Evolutionary conservation across 2,113 vertebrate genomes (phyloP).

Genomic region (Pseudorhombus dupliciocellatus): DNA sequence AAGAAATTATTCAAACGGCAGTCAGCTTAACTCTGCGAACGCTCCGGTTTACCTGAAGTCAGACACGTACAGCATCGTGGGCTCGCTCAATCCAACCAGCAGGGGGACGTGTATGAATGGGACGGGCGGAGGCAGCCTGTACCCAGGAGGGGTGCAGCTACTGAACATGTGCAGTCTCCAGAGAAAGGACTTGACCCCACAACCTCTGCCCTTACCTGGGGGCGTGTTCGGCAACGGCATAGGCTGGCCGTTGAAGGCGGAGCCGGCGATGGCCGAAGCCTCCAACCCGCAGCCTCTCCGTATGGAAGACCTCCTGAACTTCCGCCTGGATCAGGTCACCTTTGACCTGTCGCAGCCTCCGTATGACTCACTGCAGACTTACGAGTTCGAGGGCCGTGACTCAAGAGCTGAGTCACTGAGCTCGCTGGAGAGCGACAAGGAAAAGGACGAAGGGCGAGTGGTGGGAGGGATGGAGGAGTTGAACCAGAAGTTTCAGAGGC

Average conservation of each 20-base stretch:
- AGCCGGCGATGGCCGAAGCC: conserved; percentile 2
- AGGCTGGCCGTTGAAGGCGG: conserved; percentile 39
- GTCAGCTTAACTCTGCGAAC: neutral
- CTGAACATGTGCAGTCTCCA: conserved; percentile 67
- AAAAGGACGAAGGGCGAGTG: conserved; percentile 51
- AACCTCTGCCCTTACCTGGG: conserved; percentile 58
- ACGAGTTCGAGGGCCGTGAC: conserved; percentile 87
- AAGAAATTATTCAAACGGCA: conserved; percentile 46
- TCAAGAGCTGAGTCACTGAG: conserved; percentile 88
- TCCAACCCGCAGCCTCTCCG: conserved; percentile 66
- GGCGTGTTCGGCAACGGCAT: conserved; percentile 43
- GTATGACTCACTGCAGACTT: conserved; percentile 91
- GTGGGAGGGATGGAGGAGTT: conserved; percentile 80
- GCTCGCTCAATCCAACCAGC: conserved; percentile 67
- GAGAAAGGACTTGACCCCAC: conserved; percentile 59
- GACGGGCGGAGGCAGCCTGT: conserved; percentile 36
- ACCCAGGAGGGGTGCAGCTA: conserved; percentile 50
- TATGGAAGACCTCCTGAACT: conserved; percentile 86
- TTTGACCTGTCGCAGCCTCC: conserved; percentile 88
- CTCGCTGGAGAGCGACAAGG: conserved; percentile 84
- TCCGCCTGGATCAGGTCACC: conserved; percentile 85
- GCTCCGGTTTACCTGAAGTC: conserved; percentile 26
- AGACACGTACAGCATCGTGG: conserved; percentile 76
- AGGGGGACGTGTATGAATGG: conserved; percentile 55
- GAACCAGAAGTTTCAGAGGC: conserved; percentile 86